A percentile compares a stretch with the other conserved stretches of the same genome.
Conservation (phyloP, 2,113 vertebrate genomes). For the Phalacrocorax pelagicus region DNA sequence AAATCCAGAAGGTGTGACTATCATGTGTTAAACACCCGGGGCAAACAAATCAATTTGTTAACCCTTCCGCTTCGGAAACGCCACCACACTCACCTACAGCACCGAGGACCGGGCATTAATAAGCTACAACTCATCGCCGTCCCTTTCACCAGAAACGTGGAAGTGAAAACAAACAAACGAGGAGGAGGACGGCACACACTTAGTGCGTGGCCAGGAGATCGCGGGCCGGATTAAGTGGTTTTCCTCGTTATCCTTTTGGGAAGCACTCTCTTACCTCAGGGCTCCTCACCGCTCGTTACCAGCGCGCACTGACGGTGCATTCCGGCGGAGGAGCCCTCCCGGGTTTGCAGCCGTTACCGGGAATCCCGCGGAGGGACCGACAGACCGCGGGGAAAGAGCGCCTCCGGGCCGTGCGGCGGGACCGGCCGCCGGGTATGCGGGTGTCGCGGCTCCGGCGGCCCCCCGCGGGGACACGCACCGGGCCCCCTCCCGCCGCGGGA, state of each 20-base stretch:
- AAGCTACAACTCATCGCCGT: rapidly evolving
- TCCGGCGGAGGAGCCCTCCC: background rate
- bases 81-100: background rate
- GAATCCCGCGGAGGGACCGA: background rate
- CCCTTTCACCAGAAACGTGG: rapidly evolving
- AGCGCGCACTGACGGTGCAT: rapidly evolving
- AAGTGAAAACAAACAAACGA: rapidly evolving
- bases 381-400: background rate
- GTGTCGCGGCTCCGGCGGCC: no score
- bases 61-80: background rate
- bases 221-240: rapidly evolving
- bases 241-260: no score
- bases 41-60: background rate
- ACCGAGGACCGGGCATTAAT: rapidly evolving
- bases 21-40: background rate
- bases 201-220: rapidly evolving
- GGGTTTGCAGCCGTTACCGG: background rate
- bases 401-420: background rate
- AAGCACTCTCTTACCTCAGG: rapidly evolving
- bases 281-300: background rate
- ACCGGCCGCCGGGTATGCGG: no score
- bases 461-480: no score
- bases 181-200: rapidly evolving
- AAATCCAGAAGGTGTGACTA: background rate
- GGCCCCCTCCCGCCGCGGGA: background rate